Conservation (phyloP, 2,888 invertebrate genomes). For the Phragmatobia fuliginosa region DNA sequence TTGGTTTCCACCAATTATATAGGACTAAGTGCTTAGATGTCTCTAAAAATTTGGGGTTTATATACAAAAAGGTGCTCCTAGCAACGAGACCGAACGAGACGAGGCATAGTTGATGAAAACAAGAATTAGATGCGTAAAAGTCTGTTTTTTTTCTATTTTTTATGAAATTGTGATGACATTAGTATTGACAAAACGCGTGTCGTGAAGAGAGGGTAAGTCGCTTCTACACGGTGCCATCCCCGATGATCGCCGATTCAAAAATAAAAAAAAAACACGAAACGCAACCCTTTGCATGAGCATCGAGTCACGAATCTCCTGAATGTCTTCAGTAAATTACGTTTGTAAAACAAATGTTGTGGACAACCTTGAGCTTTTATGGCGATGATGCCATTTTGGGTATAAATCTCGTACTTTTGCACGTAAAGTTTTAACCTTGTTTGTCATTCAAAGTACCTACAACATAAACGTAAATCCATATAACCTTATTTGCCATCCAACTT, state of each 20-base stretch:
- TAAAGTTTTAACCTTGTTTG: conserved; percentile 13
- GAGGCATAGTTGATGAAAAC: no score
- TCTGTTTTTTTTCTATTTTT: conserved; percentile 30
- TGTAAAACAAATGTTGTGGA: conserved; percentile 32
- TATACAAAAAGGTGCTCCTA: no score
- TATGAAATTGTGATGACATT: conserved; percentile 53
- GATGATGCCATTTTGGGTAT: conserved; percentile 11
- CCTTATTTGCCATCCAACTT: conserved; percentile 8
- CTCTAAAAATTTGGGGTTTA: no score
- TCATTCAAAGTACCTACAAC: background rate
- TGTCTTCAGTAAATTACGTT: conserved; percentile 53
- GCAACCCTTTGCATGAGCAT: conserved; percentile 57
- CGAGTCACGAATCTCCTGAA: conserved; percentile 54
- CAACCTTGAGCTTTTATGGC: conserved; percentile 43
- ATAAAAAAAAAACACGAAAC: conserved; percentile 70
- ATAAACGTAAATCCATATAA: background rate
- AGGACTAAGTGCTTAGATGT: no score
- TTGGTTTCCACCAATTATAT: no score
- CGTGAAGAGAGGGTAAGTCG: conserved; percentile 45
- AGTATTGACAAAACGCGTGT: conserved; percentile 75
- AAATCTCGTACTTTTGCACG: background rate
- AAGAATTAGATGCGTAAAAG: background rate
- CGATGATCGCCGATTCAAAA: conserved; percentile 69
- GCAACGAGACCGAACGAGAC: no score
- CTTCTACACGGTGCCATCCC: conserved; percentile 55